phyloP scores from a whole-genome alignment of 1,140 invertebrate species.

The Ceratina japonica region DNA sequence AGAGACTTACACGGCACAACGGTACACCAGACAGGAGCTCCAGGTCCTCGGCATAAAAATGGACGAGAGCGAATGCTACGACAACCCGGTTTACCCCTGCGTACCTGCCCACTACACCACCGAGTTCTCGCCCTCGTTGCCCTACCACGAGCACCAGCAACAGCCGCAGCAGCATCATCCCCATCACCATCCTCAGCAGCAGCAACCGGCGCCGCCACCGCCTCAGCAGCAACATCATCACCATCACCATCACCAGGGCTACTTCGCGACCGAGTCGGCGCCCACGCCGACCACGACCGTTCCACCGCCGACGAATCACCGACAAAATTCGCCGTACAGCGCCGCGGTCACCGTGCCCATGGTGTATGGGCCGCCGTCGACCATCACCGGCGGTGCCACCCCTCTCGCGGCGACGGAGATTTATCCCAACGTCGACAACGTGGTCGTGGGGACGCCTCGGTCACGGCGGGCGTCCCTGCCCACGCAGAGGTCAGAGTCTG shows the following conservation, averaged over 20 bases:
- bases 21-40: slow-evolving; percentile 81
- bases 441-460: slow-evolving; percentile 79
- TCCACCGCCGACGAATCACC: slow-evolving; percentile 63
- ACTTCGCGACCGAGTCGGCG: slow-evolving; percentile 69
- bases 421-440: slow-evolving; percentile 81
- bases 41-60: slow-evolving; percentile 85
- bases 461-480: slow-evolving; percentile 86
- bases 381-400: slow-evolving; percentile 56
- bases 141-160: slow-evolving; percentile 83
- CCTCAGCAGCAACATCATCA: slow-evolving; percentile 59
- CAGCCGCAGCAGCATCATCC: slow-evolving; percentile 79
- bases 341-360: slow-evolving; percentile 66
- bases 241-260: slow-evolving; percentile 63
- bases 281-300: slow-evolving; percentile 63
- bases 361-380: slow-evolving; percentile 70
- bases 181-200: slow-evolving; percentile 58
- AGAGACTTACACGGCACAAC: slow-evolving; percentile 89
- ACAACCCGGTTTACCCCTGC: slow-evolving; percentile 78
- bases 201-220: slow-evolving; percentile 51
- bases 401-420: slow-evolving; percentile 72
- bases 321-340: slow-evolving; percentile 67
- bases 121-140: slow-evolving; percentile 77
- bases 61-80: slow-evolving; percentile 87
- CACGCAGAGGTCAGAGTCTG: slow-evolving; percentile 87
- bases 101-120: slow-evolving; percentile 80